Base-by-base conservation (phyloP, 2,797 vertebrate genomes). In the Pristis pectinata region DNA sequence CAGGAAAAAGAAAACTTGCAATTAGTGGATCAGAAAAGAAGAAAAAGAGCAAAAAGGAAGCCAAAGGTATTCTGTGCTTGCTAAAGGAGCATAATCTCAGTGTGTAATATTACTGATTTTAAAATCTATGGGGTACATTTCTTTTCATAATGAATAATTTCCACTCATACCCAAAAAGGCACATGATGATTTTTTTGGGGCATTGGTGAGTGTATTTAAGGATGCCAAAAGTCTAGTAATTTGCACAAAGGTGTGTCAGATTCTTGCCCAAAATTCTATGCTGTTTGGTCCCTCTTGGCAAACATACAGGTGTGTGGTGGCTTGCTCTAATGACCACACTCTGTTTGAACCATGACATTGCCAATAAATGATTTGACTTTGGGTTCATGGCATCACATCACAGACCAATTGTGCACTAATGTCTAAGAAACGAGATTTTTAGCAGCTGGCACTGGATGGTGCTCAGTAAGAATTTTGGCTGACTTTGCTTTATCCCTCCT, bases 1-100 rank as follows among this genome's bases (percentile, higher is more conserved):
- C 70, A 44, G 95, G 92, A 1, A 97, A 97, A 96, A 96, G 97
- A 94, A 97, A 96, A 95, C 67, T 80, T 49, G 95, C 94, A 9
- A 76, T 94, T 34, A 95, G 95, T 27, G 96, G 10, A 70, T 95
- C 2, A 72, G 96, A 95, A 70, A 97, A 96, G 95, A n/a, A 27
- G 44, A 97, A 96, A 94, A 44, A 30, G 56, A 94, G 80, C 67
- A 91, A 91, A 95, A 94, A 11, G 3, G 91, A 59, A n/a, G 93
- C 95, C 89, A 61, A 56, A 70, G 95, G 95, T 17, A 82, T 37
- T 7, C 91, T 95, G 96, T 96, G 97, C 97, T 95, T 95, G 56
- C 0, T n/a, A 41, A 49, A 10, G 19, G n/a, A 41, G 1, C 7
- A 49, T 4, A 70, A 61, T 56, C 37, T 0, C 44, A 80, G 37